Conservation (phyloP, 2,888 invertebrate species). For the Nyleta sp. region DNA sequence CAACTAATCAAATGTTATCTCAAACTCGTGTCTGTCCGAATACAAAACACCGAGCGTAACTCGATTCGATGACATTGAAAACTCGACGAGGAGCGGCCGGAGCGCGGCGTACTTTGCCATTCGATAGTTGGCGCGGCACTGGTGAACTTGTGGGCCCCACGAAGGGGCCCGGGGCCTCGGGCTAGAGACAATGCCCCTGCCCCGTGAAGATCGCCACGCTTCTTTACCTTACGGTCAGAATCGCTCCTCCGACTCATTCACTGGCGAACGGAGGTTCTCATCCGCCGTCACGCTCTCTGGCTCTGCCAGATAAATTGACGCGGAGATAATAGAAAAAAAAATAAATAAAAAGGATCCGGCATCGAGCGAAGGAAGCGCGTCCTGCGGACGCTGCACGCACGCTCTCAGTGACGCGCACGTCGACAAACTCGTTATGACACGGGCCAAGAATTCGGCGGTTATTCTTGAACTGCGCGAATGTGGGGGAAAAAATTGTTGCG, state of each 20-base stretch:
- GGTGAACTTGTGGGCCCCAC: slow-evolving; percentile 64
- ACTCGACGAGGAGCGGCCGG: neutral
- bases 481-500: slow-evolving; percentile 31
- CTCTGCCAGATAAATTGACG: slow-evolving; percentile 53
- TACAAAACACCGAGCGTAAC: neutral
- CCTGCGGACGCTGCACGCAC: neutral
- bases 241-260: slow-evolving; percentile 70
- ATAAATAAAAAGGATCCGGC: slow-evolving; percentile 14
- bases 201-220: slow-evolving; percentile 69
- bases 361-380: slow-evolving; percentile 12
- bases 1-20: neutral
- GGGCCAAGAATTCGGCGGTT: slow-evolving; percentile 51
- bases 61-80: slow-evolving; percentile 2
- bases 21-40: neutral
- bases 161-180: slow-evolving; percentile 62
- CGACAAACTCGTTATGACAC: slow-evolving; percentile 8
- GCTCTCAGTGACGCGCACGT: neutral
- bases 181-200: slow-evolving; percentile 72
- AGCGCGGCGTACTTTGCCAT: slow-evolving; percentile 65
- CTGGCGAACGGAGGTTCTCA: slow-evolving; percentile 72
- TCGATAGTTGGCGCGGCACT: slow-evolving; percentile 71
- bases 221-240: slow-evolving; percentile 66
- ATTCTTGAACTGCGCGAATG: slow-evolving; percentile 34
- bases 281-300: slow-evolving; percentile 70
- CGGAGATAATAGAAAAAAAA: neutral